phyloP scores from a whole-genome alignment of 2,797 vertebrate species.

The Spinus pinus region DNA sequence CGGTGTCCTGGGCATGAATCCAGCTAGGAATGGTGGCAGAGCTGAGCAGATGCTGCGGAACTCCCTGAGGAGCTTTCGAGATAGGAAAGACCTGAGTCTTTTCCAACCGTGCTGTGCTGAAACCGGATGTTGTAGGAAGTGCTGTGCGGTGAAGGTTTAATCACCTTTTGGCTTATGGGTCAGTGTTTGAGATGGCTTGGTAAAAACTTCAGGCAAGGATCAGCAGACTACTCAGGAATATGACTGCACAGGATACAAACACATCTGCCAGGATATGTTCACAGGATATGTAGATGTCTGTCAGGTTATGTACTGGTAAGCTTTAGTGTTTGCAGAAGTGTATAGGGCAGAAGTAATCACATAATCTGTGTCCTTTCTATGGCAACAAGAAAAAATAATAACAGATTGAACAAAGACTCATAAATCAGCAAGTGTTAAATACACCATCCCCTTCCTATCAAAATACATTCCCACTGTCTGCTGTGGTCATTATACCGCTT shows the following conservation, averaged over 20 bases:
- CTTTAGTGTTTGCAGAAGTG: constrained; percentile 13
- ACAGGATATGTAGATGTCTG: constrained; percentile 25
- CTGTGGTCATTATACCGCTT: not conserved
- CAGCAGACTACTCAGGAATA: not conserved
- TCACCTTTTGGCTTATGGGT: not conserved
- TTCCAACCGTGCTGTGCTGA: not conserved
- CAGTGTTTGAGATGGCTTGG: not conserved
- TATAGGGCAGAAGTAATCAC: not conserved
- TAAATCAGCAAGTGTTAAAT: constrained; percentile 1
- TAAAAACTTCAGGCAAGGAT: not conserved
- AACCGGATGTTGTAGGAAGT: constrained; percentile 30
- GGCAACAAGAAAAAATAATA: not conserved
- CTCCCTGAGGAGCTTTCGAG: constrained; percentile 26
- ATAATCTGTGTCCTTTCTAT: constrained; percentile 4
- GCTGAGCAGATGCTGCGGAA: constrained; percentile 13
- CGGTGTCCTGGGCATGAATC: constrained; percentile 19
- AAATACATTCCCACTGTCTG: not conserved
- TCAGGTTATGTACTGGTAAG: not conserved
- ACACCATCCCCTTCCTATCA: not conserved
- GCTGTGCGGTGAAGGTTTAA: not conserved
- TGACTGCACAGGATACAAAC: constrained; percentile 1
- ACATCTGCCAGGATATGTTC: not conserved
- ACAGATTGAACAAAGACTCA: not conserved
- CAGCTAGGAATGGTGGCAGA: constrained; percentile 29
- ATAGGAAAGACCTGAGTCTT: constrained; percentile 5